Evolutionary conservation across 2,888 invertebrate genomes (phyloP).

Genomic region (Plagodis dolabraria): DNA sequence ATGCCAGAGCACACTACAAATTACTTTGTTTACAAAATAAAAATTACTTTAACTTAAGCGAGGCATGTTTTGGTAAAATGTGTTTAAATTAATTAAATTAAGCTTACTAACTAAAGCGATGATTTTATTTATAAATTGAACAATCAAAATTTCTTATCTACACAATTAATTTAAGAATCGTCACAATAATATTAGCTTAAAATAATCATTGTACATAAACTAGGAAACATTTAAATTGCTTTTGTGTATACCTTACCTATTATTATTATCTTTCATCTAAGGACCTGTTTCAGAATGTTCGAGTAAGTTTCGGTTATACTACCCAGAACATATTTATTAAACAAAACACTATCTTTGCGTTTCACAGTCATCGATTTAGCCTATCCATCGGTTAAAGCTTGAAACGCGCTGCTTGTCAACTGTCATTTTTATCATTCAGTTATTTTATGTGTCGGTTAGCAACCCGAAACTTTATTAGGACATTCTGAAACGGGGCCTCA

Average conservation of each 20-base stretch:
- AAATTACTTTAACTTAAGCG: constrained; percentile 70
- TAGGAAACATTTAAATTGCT: constrained; percentile 67
- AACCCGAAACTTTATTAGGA: too few relatives aligned
- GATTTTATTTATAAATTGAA: constrained; percentile 11
- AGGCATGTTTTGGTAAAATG: constrained; percentile 83
- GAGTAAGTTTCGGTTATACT: too few relatives aligned
- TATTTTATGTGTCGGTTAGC: too few relatives aligned
- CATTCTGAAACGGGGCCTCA: too few relatives aligned
- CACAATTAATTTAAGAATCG: constrained; percentile 9
- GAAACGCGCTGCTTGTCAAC: too few relatives aligned
- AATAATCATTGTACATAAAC: constrained; percentile 61
- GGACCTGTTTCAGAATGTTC: too few relatives aligned
- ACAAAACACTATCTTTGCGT: too few relatives aligned
- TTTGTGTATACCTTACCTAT: constrained; percentile 47
- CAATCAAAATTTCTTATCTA: neutral
- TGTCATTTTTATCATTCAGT: too few relatives aligned
- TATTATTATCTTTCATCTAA: constrained; percentile 32
- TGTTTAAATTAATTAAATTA: constrained; percentile 72
- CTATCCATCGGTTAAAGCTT: too few relatives aligned
- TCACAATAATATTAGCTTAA: constrained; percentile 8
- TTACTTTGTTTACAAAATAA: constrained; percentile 68
- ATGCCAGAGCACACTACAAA: constrained; percentile 77
- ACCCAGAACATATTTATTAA: too few relatives aligned
- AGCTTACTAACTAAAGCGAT: constrained; percentile 52
- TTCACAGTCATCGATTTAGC: too few relatives aligned